Percentiles rank a stretch among this genome's conserved stretches.
phyloP scores from a whole-genome alignment of 2,888 invertebrate species.

The Spialia ferax region DNA sequence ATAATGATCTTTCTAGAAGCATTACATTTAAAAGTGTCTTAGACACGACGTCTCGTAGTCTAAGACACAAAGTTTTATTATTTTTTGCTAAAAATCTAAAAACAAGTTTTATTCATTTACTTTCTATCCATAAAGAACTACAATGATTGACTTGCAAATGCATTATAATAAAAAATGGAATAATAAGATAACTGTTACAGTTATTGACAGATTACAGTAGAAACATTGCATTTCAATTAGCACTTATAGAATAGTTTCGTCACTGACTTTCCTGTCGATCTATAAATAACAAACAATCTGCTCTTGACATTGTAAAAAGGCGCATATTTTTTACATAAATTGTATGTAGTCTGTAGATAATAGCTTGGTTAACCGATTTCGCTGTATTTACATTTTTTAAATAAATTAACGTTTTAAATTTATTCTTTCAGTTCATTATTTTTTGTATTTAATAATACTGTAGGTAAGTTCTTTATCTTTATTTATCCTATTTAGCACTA shows the following conservation, averaged over 20 bases:
- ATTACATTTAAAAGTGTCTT: too few species aligned
- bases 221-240: neutral
- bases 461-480: too few species aligned
- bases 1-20: too few species aligned
- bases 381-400: neutral
- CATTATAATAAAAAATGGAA: neutral
- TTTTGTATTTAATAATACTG: too few species aligned
- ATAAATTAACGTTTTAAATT: neutral
- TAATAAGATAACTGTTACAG: neutral
- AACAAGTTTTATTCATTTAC: too few species aligned
- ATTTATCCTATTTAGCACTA: too few species aligned
- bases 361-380: neutral
- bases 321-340: slow-evolving; percentile 6
- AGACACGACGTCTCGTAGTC: too few species aligned
- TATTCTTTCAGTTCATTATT: too few species aligned
- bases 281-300: neutral
- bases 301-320: slow-evolving; percentile 8
- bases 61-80: too few species aligned
- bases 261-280: neutral
- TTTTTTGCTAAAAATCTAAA: too few species aligned
- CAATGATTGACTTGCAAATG: neutral
- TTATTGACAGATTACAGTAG: slow-evolving; percentile 5
- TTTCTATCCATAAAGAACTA: too few species aligned
- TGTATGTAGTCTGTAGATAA: neutral
- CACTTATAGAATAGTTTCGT: neutral